Percentiles rank a stretch among this genome's conserved stretches.
Evolutionary conservation across 2,797 vertebrate genomes (phyloP).

Genomic region (Novumbra hubbsi): DNA sequence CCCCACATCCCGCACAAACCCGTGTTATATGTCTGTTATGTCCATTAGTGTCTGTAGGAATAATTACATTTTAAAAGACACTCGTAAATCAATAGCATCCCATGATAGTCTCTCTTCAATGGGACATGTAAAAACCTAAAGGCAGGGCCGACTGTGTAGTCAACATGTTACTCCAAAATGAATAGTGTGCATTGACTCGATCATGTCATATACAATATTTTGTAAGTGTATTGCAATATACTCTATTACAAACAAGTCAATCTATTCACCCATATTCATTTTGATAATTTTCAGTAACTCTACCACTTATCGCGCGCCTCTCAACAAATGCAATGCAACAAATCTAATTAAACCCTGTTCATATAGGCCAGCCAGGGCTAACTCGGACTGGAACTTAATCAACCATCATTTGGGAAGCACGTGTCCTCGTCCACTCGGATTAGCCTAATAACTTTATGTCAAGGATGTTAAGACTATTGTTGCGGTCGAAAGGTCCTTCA

Average conservation of each 20-base stretch:
- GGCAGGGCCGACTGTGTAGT: not conserved
- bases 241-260: not conserved
- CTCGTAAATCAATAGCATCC: conserved; percentile 60
- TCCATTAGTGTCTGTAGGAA: conserved; percentile 54
- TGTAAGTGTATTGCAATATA: not conserved
- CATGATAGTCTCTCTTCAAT: conserved; percentile 52
- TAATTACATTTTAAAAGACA: conserved; percentile 58
- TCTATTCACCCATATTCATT: not conserved
- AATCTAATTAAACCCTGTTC: not conserved
- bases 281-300: not conserved
- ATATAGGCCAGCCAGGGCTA: not conserved
- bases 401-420: not conserved
- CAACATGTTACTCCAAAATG: not conserved
- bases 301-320: not conserved
- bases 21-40: conserved; percentile 53
- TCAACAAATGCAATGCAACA: not conserved
- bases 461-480: not conserved
- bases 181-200: not conserved
- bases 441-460: not conserved
- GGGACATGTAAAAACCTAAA: conserved; percentile 18
- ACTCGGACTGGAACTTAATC: not conserved
- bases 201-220: not conserved
- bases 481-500: conserved; percentile 1
- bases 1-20: conserved; percentile 7
- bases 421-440: not conserved